Evolutionary conservation across 1,140 invertebrate species (phyloP).

Genomic region (Cydia fagiglandana): DNA sequence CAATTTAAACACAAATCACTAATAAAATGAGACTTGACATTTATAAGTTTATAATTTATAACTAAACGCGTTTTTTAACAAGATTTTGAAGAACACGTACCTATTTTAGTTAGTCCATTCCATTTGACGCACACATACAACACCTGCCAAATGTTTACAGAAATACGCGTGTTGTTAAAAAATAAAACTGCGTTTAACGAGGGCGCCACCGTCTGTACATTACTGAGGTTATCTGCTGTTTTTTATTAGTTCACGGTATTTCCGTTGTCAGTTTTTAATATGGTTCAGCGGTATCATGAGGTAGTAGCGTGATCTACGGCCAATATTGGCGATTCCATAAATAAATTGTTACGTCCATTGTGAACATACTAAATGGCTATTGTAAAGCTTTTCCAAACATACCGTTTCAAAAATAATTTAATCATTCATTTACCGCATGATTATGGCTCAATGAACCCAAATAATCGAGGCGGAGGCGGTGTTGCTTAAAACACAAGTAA

Average conservation of each 20-base stretch:
- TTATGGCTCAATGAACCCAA: slow-evolving; percentile 14
- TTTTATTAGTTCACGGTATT: slow-evolving; percentile 11
- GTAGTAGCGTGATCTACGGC: slow-evolving; percentile 8
- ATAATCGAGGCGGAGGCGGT: neutral
- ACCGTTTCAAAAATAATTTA: neutral
- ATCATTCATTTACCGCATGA: slow-evolving; percentile 14
- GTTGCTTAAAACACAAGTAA: too few species aligned
- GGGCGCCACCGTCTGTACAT: slow-evolving; percentile 24
- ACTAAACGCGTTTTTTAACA: neutral
- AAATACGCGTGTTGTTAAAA: neutral
- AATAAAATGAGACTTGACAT: neutral
- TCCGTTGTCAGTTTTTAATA: neutral
- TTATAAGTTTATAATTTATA: neutral
- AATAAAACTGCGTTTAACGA: neutral
- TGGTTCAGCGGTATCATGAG: neutral
- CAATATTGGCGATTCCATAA: slow-evolving; percentile 17
- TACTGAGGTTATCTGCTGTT: neutral
- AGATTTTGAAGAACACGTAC: neutral
- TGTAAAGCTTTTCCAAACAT: neutral
- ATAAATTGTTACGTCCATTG: neutral
- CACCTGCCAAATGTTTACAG: neutral
- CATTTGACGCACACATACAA: slow-evolving; percentile 5
- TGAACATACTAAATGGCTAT: neutral
- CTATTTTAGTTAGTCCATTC: slow-evolving; percentile 2
- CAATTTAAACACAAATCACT: neutral